A percentile compares a stretch with the other conserved stretches of the same genome.
Evolutionary conservation across 2,113 vertebrate species (phyloP).

Genomic region (Setophaga kirtlandii): DNA sequence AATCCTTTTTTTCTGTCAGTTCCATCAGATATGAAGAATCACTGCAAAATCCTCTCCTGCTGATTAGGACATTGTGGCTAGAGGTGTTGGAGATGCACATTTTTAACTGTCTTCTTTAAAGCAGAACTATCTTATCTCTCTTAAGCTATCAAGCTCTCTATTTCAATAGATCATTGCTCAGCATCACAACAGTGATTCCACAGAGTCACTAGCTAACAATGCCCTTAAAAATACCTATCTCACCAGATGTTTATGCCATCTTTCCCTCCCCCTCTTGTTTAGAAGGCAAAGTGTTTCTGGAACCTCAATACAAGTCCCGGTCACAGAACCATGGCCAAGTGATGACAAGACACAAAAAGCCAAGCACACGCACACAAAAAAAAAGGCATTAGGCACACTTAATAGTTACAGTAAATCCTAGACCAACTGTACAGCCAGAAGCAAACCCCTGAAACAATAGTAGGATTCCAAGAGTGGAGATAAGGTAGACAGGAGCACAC

Average conservation of each 20-base stretch:
- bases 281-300: neutral
- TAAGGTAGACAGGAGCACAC: accelerated
- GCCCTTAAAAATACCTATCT: neutral
- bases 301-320: neutral
- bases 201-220: neutral
- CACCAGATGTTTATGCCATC: neutral
- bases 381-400: neutral
- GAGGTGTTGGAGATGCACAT: neutral
- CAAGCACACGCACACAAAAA: neutral
- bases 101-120: neutral
- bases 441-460: neutral
- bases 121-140: neutral
- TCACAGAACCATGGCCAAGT: neutral
- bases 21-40: neutral
- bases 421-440: neutral
- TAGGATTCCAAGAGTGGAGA: neutral
- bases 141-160: neutral
- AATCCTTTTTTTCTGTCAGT: neutral
- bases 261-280: neutral
- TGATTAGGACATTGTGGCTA: neutral
- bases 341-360: neutral
- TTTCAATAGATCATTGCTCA: neutral
- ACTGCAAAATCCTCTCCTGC: neutral
- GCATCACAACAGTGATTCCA: neutral
- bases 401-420: neutral